Evolutionary conservation across 2,797 vertebrate genomes (phyloP), one percentile per base, ranked within the genome.

Genomic region (Amblyopsis hoosieri): DNA sequence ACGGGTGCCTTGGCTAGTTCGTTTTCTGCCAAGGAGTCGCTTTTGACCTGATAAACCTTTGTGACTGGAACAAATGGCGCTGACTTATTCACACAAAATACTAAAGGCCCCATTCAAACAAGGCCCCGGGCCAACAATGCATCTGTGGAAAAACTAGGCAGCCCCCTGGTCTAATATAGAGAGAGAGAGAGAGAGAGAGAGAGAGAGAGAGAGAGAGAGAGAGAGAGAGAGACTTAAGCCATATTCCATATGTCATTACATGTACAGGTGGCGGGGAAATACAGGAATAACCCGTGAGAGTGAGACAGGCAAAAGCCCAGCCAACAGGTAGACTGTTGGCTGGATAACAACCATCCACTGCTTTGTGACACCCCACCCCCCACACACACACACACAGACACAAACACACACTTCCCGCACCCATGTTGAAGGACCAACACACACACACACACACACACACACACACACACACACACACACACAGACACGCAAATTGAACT

Each of bases 31-130:
- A 95, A 93, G 90, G 93, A 91, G 93, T 92, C 92, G 94, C 93
- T 93, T 92, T 94, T 95, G 94, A 96, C 96, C 96, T 96, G 94
- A 89, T 95, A 96, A 95, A 94, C 94, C 94, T 94, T 94, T 94
- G 92, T 94, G 95, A 96, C 95, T 96, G 95, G 94, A 95, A 95
- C 93, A 96, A 95, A 96, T 96, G 91, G 92, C 91, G 90, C 94
- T 93, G 93, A 95, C 93, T 95, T 94, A 94, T 93, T 94, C 95
- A 91, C 92, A 93, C 91, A 94, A 94, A 94, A 93, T 93, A 94
- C 92, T 93, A 93, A 95, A 92, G 92, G 92, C 23, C 79, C 91
- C 92, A 94, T 95, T 96, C 93, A 95, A 94, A 94, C 93, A 89
- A 95, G 93, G 87, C 89, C 92, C 92, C 82, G 80, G 83, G 83